A percentile compares a stretch with the other conserved stretches of the same genome.
These are phyloP conservation scores for Camponotus vicinus DNA, from an alignment of 1,140 invertebrate genomes.

Conservation along the genomic window DNA sequence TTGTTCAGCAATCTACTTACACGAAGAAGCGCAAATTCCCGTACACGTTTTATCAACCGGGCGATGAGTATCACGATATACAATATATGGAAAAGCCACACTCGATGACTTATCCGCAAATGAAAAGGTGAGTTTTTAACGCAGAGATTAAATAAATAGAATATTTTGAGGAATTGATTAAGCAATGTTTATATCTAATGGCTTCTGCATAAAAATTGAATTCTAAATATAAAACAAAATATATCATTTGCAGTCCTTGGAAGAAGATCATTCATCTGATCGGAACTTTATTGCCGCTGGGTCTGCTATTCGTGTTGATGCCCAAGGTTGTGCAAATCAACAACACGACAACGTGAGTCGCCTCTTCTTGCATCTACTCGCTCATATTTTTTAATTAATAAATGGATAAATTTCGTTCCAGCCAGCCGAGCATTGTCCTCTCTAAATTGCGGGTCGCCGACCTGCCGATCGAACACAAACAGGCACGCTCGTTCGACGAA, in stretches of 20 bases:
- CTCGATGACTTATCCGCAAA: background rate
- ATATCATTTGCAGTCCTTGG: slow-evolving; percentile 77
- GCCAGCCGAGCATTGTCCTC: slow-evolving; percentile 79
- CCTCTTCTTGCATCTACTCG: background rate
- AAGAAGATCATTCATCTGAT: slow-evolving; percentile 83
- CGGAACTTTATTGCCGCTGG: slow-evolving; percentile 82
- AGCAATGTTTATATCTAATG: too few relatives aligned
- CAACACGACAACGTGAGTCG: slow-evolving; percentile 79
- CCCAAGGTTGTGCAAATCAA: slow-evolving; percentile 80
- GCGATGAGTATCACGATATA: slow-evolving; percentile 36
- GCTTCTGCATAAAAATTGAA: too few relatives aligned
- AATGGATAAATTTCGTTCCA: slow-evolving; percentile 36
- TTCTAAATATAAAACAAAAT: background rate
- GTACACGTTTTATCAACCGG: slow-evolving; percentile 74
- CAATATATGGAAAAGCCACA: slow-evolving; percentile 24
- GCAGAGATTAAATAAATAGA: too few relatives aligned
- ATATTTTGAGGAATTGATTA: too few relatives aligned
- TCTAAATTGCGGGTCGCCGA: slow-evolving; percentile 79
- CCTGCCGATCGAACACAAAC: slow-evolving; percentile 80
- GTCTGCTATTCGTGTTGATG: slow-evolving; percentile 82
- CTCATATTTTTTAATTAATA: slow-evolving; percentile 14
- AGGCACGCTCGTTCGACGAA: slow-evolving; percentile 2
- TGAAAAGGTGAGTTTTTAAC: slow-evolving; percentile 40
- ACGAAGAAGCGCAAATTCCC: slow-evolving; percentile 74
- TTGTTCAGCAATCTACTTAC: slow-evolving; percentile 68